Base-by-base conservation (phyloP, 2,113 vertebrate species). In the Numenius arquata region DNA sequence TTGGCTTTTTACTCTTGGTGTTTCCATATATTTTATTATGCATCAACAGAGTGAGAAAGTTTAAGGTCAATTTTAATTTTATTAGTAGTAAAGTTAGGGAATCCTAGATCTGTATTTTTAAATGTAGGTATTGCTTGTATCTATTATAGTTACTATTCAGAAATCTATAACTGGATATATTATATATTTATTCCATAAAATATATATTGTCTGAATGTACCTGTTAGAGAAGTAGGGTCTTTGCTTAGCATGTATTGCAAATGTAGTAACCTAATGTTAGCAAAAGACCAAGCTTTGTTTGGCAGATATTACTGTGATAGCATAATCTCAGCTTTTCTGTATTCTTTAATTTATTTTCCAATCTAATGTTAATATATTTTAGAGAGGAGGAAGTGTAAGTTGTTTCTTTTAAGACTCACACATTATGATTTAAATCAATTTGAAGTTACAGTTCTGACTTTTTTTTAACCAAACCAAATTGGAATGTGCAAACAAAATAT, bases 151-250 rank as follows among this genome's bases (percentile, higher is more conserved):
- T 94, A 97, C 89, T 97, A 97, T 96, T 97, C 95, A 97, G 91
- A 97, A 97, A 96, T 97, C 90, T 97, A 96, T 96, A 98, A 97
- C 93, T 97, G 94, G 96, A 92, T 98, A 97, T 97, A 97, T 95
- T 96, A 77, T 98, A 97, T 98, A 98, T 98, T 98, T 98, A 98
- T 98, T 98, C 95, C 76, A 97, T 89, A 96, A 95, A 97, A 91
- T 95, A 97, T 97, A 94, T 98, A 97, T 97, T 97, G 97, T 98
- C 93, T 97, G 96, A 98, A 87, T 98, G 93, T 97, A 97, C 85
- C 92, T 96, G 93, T 96, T 97, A 95, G 95, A 97, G 91, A 97
- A 86, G 76, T 98, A 97, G 94, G 96, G 85, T 97, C 91, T 98
- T 97, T 97, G 89, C 96, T 97, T 97, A 95, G 94, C 97, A 96